These are phyloP conservation scores for Bothrops jararaca DNA, from an alignment of 2,113 vertebrate genomes.

Conservation along the genomic window DNA sequence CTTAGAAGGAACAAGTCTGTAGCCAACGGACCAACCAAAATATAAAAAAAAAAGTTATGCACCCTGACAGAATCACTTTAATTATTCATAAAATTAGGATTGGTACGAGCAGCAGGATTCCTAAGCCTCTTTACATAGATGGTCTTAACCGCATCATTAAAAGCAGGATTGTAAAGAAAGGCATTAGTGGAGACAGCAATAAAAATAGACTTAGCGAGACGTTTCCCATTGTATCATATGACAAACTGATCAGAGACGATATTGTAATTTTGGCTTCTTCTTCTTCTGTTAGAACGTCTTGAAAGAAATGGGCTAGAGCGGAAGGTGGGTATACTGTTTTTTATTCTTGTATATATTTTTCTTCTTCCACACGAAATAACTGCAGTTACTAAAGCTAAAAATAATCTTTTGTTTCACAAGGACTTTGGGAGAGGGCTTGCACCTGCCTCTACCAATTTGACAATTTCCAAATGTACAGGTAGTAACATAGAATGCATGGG, in stretches of 20 bases:
- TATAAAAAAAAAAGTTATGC: neutral
- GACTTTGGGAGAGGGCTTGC: neutral
- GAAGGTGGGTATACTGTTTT: neutral
- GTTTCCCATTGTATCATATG: accelerated
- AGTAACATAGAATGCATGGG: neutral
- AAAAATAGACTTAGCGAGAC: neutral
- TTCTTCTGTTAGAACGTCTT: neutral
- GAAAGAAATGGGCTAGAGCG: neutral
- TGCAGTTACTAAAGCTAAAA: neutral
- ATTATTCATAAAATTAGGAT: neutral
- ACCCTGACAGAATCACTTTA: neutral
- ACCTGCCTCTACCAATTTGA: neutral
- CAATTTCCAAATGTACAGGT: neutral
- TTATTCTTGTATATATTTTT: neutral
- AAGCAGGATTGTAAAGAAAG: neutral
- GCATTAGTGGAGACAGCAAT: neutral
- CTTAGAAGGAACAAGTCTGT: neutral
- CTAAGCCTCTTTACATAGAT: neutral
- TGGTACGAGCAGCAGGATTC: neutral
- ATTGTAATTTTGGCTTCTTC: neutral
- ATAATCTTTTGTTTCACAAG: neutral
- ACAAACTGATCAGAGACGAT: neutral
- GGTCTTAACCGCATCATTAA: accelerated
- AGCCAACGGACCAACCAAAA: neutral
- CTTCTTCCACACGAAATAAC: neutral